Evolutionary conservation across 2,888 invertebrate genomes (phyloP).

Genomic region (Lasioglossum leucozonium): DNA sequence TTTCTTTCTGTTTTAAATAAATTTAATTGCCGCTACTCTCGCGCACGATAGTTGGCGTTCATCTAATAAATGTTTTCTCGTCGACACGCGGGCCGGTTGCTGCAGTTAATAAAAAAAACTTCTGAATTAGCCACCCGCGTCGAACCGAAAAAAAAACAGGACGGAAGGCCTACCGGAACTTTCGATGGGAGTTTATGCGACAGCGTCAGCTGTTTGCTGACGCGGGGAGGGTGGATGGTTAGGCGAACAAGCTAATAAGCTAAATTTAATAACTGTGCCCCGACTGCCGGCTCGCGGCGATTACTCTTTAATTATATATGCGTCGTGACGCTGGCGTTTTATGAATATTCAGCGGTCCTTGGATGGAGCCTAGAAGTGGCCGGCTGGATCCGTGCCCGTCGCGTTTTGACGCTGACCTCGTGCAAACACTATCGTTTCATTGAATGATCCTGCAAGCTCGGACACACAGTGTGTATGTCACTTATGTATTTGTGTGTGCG

Average conservation of each 20-base stretch:
- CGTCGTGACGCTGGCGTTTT: constrained; percentile 27
- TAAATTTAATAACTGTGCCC: constrained; percentile 47
- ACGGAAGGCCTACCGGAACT: background rate
- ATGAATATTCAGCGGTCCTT: constrained; percentile 43
- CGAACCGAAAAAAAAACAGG: background rate
- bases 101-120: background rate
- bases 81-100: background rate
- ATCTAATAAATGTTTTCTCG: background rate
- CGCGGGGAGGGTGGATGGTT: background rate
- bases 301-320: constrained; percentile 33
- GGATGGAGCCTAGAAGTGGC: background rate
- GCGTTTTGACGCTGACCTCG: background rate
- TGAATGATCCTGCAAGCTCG: constrained; percentile 7
- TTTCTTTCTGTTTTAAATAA: too few relatives aligned
- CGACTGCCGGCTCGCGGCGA: constrained; percentile 8
- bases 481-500: too few relatives aligned
- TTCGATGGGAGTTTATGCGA: background rate
- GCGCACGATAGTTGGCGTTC: too few relatives aligned
- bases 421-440: constrained; percentile 18
- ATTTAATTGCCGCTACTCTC: too few relatives aligned
- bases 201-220: constrained; percentile 5
- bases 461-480: too few relatives aligned
- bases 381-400: background rate
- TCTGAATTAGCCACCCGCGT: background rate
- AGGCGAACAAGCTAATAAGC: constrained; percentile 25